Evolutionary conservation across 1,140 invertebrate species (phyloP).

Genomic region (Lanistes nyassanus): DNA sequence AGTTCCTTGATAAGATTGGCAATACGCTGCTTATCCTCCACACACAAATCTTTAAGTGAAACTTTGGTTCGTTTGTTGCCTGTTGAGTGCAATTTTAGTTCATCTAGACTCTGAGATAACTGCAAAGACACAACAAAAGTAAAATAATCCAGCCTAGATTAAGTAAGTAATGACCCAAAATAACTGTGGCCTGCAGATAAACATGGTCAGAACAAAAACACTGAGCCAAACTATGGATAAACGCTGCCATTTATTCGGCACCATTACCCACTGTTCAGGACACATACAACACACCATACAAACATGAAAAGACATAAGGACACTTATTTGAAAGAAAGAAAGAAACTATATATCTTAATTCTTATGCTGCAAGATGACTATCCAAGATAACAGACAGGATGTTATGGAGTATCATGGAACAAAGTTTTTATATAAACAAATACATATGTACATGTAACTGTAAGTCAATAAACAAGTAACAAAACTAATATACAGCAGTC

Average conservation of each 20-base stretch:
- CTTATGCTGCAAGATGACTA: too few relatives aligned
- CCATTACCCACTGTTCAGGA: not conserved
- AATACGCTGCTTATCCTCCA: slow-evolving; percentile 53
- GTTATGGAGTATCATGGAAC: too few relatives aligned
- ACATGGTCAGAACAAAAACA: not conserved
- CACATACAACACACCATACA: not conserved
- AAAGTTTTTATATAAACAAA: too few relatives aligned
- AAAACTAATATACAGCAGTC: too few relatives aligned
- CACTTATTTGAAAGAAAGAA: too few relatives aligned
- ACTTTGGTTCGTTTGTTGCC: slow-evolving; percentile 11
- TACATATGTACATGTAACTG: too few relatives aligned
- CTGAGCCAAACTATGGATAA: too few relatives aligned
- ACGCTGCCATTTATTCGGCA: not conserved
- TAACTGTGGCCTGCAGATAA: too few relatives aligned
- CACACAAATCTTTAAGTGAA: slow-evolving; percentile 51
- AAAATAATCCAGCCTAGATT: not conserved
- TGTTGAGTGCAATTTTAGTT: not conserved
- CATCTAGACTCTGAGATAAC: slow-evolving; percentile 23
- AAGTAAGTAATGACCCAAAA: not conserved
- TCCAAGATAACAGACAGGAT: too few relatives aligned
- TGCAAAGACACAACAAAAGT: not conserved
- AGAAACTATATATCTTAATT: too few relatives aligned
- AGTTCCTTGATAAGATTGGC: slow-evolving; percentile 57
- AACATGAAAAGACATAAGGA: not conserved
- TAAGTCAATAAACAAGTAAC: too few relatives aligned